Conservation (phyloP, 1,140 invertebrate species). For the Sinella curviseta region DNA sequence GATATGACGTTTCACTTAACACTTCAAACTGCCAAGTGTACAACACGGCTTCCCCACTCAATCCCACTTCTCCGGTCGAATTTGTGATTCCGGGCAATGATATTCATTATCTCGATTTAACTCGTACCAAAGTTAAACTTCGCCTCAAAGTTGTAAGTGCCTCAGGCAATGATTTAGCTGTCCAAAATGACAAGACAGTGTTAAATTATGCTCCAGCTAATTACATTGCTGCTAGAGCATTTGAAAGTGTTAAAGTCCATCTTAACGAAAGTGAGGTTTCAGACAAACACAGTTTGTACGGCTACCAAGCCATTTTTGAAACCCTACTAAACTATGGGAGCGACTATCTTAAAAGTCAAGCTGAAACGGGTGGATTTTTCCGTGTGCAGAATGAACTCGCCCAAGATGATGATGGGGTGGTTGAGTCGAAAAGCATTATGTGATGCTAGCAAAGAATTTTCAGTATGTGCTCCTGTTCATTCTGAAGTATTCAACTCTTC, state of each 20-base stretch:
- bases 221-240: slow-evolving; percentile 41
- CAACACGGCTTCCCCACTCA: neutral
- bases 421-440: slow-evolving; percentile 39
- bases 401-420: slow-evolving; percentile 51
- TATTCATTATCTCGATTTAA: slow-evolving; percentile 54
- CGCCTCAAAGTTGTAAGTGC: slow-evolving; percentile 50
- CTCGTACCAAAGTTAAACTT: slow-evolving; percentile 54
- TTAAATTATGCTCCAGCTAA: slow-evolving; percentile 14
- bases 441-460: slow-evolving; percentile 20
- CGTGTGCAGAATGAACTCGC: neutral
- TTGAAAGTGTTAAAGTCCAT: slow-evolving; percentile 55
- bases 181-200: neutral
- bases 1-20: neutral
- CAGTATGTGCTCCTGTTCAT: slow-evolving; percentile 38
- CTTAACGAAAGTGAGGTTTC: slow-evolving; percentile 56
- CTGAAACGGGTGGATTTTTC: slow-evolving; percentile 51
- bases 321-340: slow-evolving; percentile 53
- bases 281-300: slow-evolving; percentile 54
- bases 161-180: neutral
- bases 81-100: slow-evolving; percentile 45
- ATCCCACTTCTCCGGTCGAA: neutral
- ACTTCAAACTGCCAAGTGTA: neutral
- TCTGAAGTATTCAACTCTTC: slow-evolving; percentile 26
- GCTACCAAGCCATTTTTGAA: slow-evolving; percentile 56
- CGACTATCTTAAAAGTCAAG: slow-evolving; percentile 53